Evolutionary conservation across 1,140 invertebrate genomes (phyloP).

Genomic region (Drosophila sulfurigaster): DNA sequence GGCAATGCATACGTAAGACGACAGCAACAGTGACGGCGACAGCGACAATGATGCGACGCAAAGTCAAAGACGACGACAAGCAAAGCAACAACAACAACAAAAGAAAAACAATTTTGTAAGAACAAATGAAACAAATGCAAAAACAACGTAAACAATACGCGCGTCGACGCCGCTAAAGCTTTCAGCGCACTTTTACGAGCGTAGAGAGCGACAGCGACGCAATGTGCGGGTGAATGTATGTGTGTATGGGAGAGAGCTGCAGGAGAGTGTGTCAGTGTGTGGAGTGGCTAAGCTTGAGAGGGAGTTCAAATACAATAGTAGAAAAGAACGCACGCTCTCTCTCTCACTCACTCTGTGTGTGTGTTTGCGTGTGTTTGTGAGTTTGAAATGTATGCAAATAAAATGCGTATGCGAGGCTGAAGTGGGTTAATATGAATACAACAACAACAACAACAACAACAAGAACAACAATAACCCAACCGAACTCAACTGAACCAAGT

Average conservation of each 20-base stretch:
- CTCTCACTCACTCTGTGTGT: conserved; percentile 2
- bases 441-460: conserved; percentile 45
- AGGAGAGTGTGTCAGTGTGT: conserved; percentile 8
- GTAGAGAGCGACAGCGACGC: conserved; percentile 7
- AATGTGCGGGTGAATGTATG: background rate
- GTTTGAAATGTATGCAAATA: conserved; percentile 77
- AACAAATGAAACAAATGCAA: conserved; percentile 68
- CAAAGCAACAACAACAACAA: conserved; percentile 14
- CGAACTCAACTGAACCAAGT: background rate
- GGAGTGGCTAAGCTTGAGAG: conserved; percentile 14
- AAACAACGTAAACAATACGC: conserved; percentile 57
- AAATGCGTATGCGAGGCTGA: conserved; percentile 78
- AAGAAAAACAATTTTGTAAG: conserved; percentile 64
- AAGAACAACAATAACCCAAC: conserved; percentile 16
- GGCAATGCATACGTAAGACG: conserved; percentile 47
- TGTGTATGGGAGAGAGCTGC: conserved; percentile 18
- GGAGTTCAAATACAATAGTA: conserved; percentile 22
- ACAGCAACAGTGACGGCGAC: conserved; percentile 10
- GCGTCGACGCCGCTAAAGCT: conserved; percentile 46
- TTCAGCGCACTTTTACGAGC: conserved; percentile 61
- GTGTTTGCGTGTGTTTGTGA: conserved; percentile 2
- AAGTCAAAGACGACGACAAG: conserved; percentile 35
- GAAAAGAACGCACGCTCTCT: conserved; percentile 10
- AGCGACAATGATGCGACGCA: conserved; percentile 43
- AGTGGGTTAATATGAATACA: conserved; percentile 82